A percentile compares a stretch with the other conserved stretches of the same genome.
phyloP scores from a whole-genome alignment of 2,888 invertebrate species.

The Empis stercorea region DNA sequence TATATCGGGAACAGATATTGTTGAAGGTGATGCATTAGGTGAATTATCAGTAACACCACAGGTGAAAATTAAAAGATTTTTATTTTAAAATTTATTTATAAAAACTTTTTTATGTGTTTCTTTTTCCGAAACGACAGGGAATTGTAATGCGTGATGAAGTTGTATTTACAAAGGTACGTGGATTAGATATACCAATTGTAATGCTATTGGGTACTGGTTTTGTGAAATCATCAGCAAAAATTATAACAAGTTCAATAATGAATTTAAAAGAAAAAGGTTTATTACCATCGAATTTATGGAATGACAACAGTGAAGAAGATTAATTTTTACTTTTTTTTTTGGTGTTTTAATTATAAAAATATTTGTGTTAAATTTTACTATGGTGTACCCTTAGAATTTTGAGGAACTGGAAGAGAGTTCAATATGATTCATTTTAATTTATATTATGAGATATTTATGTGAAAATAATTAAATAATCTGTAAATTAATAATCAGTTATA shows the following conservation, averaged over 20 bases:
- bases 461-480: no score
- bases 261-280: constrained; percentile 50
- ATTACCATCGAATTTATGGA: constrained; percentile 25
- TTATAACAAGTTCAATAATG: constrained; percentile 66
- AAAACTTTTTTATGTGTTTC: background rate
- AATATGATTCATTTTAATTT: no score
- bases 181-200: constrained; percentile 52
- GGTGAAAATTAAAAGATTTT: background rate
- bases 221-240: constrained; percentile 51
- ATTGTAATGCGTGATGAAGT: constrained; percentile 65
- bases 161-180: constrained; percentile 53
- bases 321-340: no score
- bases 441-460: no score
- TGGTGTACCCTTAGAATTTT: no score
- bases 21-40: constrained; percentile 61
- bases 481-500: no score
- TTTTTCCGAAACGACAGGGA: constrained; percentile 40
- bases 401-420: no score
- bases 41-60: constrained; percentile 48
- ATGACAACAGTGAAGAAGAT: background rate
- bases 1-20: constrained; percentile 75
- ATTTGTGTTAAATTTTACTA: no score
- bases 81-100: background rate
- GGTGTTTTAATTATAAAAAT: no score
- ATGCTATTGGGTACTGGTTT: constrained; percentile 79